Evolutionary conservation across 2,888 invertebrate species (phyloP).

Genomic region (Euplagia quadripunctaria): DNA sequence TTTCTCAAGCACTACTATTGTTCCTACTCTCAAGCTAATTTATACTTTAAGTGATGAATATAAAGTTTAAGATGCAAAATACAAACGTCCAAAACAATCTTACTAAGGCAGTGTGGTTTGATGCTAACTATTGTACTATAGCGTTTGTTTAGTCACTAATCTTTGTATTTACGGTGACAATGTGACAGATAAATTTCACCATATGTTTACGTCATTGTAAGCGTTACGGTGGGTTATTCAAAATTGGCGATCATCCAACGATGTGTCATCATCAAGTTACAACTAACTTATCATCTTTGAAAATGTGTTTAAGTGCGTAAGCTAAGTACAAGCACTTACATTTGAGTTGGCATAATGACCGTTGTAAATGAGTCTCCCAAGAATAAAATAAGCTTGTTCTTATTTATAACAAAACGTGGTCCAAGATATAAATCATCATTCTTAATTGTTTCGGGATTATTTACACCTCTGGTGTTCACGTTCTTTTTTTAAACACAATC

Average conservation of each 20-base stretch:
- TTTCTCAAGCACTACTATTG: too few species aligned
- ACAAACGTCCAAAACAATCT: conserved; percentile 1
- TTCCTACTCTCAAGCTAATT: conserved; percentile 5
- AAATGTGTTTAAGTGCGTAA: neutral
- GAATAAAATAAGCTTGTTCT: too few species aligned
- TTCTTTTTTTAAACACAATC: neutral
- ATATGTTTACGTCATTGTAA: conserved; percentile 35
- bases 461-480: too few species aligned
- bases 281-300: neutral
- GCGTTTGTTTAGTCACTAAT: conserved; percentile 43
- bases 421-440: too few species aligned
- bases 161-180: conserved; percentile 25
- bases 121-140: conserved; percentile 26
- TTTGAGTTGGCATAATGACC: neutral
- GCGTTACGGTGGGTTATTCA: conserved; percentile 24
- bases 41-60: neutral
- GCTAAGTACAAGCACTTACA: neutral
- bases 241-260: neutral
- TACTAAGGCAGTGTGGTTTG: neutral
- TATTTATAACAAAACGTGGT: too few species aligned
- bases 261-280: too few species aligned
- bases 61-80: neutral
- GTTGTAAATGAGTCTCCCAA: neutral
- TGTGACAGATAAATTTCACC: conserved; percentile 27
- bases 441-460: too few species aligned